Conservation (phyloP, 2,797 vertebrate genomes). For the Propithecus deckenii region DNA sequence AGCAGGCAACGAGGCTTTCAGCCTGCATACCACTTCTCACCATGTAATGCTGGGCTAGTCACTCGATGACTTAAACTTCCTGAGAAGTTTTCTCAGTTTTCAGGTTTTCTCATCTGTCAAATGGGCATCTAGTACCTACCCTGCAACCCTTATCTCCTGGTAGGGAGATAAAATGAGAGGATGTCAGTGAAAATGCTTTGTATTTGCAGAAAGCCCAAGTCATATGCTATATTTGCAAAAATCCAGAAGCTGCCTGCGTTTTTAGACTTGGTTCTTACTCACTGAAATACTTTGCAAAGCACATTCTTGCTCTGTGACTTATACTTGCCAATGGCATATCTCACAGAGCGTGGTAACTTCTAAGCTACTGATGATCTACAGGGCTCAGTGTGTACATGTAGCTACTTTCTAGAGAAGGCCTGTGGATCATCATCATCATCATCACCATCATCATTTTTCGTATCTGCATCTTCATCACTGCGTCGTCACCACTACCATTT, state of each 20-base stretch:
- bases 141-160: background rate
- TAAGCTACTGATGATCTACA: background rate
- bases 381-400: background rate
- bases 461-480: background rate
- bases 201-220: constrained; percentile 14
- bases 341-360: background rate
- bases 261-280: constrained; percentile 43
- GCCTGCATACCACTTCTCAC: background rate
- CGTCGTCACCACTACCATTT: background rate
- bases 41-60: background rate
- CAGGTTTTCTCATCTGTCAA: constrained; percentile 31
- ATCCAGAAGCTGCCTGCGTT: background rate
- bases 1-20: background rate
- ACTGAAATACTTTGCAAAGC: background rate
- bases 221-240: background rate
- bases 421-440: background rate
- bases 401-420: background rate
- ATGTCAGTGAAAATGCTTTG: background rate
- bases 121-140: background rate
- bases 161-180: background rate
- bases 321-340: background rate
- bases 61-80: background rate
- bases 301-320: constrained; percentile 25
- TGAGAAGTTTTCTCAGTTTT: no score
- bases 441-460: background rate